Evolutionary conservation across 2,888 invertebrate species (phyloP), one percentile per base, ranked within the genome.

Genomic region (Perizoma affinitatum): DNA sequence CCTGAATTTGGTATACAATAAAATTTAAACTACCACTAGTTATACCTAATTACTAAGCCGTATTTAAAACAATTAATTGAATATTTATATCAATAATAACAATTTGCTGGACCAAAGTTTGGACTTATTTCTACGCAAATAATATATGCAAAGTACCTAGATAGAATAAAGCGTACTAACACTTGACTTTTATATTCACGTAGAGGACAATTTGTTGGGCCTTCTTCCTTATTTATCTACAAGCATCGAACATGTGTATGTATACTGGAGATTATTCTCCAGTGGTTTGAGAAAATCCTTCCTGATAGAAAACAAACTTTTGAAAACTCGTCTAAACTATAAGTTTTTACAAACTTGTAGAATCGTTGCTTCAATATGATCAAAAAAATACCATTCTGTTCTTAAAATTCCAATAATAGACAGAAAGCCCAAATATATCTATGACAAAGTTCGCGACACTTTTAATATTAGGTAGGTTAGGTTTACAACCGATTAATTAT

Each of bases 401-500:
- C 3, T 22, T 22, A 22, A 22, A 22, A 22, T 1, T 22, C 22
- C 3, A 22, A 22, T 22, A 22, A 22, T 22, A 22, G 22, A 22
- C 22, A 22, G 22, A 22, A 3, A 22, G 22, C 22, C 22, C 22
- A 22, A 22, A 22, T 1, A 22, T 22, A 22, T 22, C 22, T 22
- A 22, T 3, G 22, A 3, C 22, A 22, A 22, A 22, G 22, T 22
- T 22, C 22, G 22, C 22, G 22, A 22, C 22, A 22, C 22, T 53
- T 50, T 41, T 40, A n/a, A 51, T 50, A 62, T 64, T 54, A 63
- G 45, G 64, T 70, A 65, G 66, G 63, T 54, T 65, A 64, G 63
- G 70, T 68, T 70, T 66, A 60, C 53, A 66, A 66, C 66, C 65
- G 59, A 53, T 50, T 58, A 35, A 48, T 59, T 57, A 48, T 63